Evolutionary conservation across 2,797 vertebrate species (phyloP).

Genomic region (Acanthurus lineatus): DNA sequence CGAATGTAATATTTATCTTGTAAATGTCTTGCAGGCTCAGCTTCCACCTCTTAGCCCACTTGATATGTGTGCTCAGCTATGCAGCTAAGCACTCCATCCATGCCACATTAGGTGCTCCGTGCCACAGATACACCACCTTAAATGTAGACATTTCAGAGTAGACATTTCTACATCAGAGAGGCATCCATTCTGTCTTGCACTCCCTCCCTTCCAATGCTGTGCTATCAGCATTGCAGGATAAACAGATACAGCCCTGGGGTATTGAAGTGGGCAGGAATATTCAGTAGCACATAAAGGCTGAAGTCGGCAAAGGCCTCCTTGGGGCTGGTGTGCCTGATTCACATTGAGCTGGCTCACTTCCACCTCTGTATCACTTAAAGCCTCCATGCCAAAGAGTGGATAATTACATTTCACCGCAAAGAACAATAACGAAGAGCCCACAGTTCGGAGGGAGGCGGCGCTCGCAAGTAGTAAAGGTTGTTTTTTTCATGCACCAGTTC

Average conservation of each 20-base stretch:
- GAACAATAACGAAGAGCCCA: conserved; percentile 44
- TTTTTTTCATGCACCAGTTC: conserved; percentile 33
- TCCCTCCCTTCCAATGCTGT: conserved; percentile 25
- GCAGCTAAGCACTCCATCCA: conserved; percentile 67
- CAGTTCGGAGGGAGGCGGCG: conserved; percentile 34
- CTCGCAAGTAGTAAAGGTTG: conserved; percentile 3
- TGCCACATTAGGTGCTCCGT: conserved; percentile 65
- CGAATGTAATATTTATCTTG: conserved; percentile 83
- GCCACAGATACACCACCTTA: conserved; percentile 66
- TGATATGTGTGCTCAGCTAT: conserved; percentile 69
- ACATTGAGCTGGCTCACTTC: conserved; percentile 69
- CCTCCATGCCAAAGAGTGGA: conserved; percentile 54
- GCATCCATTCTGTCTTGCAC: conserved; percentile 52
- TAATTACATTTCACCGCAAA: conserved; percentile 73
- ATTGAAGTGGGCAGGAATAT: conserved; percentile 70
- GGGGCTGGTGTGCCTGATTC: conserved; percentile 62
- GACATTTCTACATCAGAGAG: conserved; percentile 62
- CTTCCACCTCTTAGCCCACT: conserved; percentile 60
- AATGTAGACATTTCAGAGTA: conserved; percentile 69
- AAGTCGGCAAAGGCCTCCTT: conserved; percentile 60
- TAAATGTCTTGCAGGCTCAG: conserved; percentile 76
- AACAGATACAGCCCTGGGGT: conserved; percentile 72
- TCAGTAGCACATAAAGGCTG: conserved; percentile 66
- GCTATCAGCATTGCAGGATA: conserved; percentile 64
- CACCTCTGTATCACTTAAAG: conserved; percentile 67